Percentiles rank a stretch among this genome's conserved stretches.
Evolutionary conservation across 2,113 vertebrate genomes (phyloP).

Genomic region (Aplodontia rufa): DNA sequence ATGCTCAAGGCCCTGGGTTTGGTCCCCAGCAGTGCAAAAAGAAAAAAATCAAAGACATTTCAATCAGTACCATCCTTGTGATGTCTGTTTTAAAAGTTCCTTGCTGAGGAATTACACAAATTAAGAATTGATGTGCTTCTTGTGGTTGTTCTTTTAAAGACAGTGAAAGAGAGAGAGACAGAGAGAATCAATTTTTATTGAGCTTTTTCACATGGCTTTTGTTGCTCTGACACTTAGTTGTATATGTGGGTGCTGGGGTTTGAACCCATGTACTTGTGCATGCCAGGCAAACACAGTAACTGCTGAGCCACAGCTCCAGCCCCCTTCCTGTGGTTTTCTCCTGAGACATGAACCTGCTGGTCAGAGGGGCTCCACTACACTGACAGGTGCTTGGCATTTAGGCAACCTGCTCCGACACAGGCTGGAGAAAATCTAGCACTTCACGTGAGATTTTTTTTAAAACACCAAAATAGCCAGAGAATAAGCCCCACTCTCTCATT

Average conservation of each 20-base stretch:
- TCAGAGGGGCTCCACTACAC: background rate
- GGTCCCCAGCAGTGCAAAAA: no score
- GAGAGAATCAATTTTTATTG: no score
- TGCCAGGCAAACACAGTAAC: no score
- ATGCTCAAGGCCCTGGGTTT: background rate
- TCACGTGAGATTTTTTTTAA: background rate
- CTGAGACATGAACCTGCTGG: background rate
- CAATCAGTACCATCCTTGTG: background rate
- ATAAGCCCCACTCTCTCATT: background rate
- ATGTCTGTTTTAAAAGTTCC: background rate
- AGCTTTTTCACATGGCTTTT: no score
- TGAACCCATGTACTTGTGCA: no score
- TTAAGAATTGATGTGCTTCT: background rate
- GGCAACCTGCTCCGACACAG: background rate
- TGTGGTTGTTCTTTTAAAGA: no score
- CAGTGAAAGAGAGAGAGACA: no score
- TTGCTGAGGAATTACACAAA: background rate
- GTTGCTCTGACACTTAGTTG: no score
- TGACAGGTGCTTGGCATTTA: background rate
- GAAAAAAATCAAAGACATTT: background rate
- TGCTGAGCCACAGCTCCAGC: no score
- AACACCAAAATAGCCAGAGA: background rate
- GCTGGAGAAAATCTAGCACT: background rate
- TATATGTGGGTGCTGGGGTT: no score
- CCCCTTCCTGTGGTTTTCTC: conserved; percentile 8